These are phyloP conservation scores for Periophthalmodon schlosseri DNA, from an alignment of 2,113 vertebrate species.

Conservation along the genomic window DNA sequence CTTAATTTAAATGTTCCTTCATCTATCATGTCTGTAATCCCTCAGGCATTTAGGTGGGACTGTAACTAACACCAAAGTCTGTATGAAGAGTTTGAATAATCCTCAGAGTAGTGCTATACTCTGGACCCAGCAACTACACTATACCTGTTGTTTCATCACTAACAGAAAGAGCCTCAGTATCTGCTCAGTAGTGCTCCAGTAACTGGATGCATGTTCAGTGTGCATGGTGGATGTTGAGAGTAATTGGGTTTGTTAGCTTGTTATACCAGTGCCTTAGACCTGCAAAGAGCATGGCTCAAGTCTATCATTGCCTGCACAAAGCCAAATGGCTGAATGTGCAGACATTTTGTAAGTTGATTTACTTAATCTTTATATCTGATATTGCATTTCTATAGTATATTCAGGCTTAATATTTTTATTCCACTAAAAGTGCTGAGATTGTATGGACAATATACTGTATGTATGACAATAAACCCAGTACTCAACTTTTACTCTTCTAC, in stretches of 20 bases:
- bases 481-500: slow-evolving; percentile 37
- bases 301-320: slow-evolving; percentile 49
- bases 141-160: slow-evolving; percentile 79
- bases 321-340: slow-evolving; percentile 38
- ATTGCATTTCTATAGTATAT: slow-evolving; percentile 55
- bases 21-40: slow-evolving; percentile 12
- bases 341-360: slow-evolving; percentile 47
- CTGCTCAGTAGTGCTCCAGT: slow-evolving; percentile 62
- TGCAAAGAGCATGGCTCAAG: slow-evolving; percentile 50
- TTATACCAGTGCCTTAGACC: slow-evolving; percentile 80
- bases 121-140: slow-evolving; percentile 83
- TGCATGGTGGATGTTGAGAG: slow-evolving; percentile 40
- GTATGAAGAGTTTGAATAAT: slow-evolving; percentile 68
- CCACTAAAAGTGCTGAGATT: slow-evolving; percentile 61
- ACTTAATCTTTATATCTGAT: slow-evolving; percentile 52
- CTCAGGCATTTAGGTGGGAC: slow-evolving; percentile 43
- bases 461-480: slow-evolving; percentile 75
- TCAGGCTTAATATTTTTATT: slow-evolving; percentile 58
- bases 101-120: slow-evolving; percentile 77
- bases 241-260: slow-evolving; percentile 48
- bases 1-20: slow-evolving; percentile 20
- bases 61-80: slow-evolving; percentile 76
- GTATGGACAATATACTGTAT: slow-evolving; percentile 57
- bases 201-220: slow-evolving; percentile 50
- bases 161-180: slow-evolving; percentile 74